Evolutionary conservation across 2,113 vertebrate genomes (phyloP).

Genomic region (Galemys pyrenaicus): DNA sequence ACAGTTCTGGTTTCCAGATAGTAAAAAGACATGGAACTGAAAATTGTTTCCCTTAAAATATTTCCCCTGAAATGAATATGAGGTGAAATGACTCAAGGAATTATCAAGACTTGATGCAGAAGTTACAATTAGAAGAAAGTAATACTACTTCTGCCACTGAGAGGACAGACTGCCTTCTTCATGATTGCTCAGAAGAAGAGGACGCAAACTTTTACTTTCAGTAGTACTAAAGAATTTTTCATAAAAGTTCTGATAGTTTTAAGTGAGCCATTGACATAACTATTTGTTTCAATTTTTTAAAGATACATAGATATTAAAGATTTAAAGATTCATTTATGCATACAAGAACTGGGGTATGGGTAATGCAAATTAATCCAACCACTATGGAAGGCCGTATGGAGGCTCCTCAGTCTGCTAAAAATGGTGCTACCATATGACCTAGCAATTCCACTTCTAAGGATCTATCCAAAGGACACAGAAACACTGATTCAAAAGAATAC

Average conservation of each 20-base stretch:
- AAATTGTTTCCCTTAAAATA: not conserved
- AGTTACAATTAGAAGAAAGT: not conserved
- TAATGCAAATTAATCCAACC: no score
- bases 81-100: not conserved
- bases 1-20: not conserved
- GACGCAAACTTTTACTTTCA: not conserved
- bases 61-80: slow-evolving; percentile 10
- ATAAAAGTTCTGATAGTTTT: not conserved
- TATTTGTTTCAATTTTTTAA: no score
- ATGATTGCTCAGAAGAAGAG: not conserved
- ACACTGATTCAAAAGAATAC: no score
- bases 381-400: no score
- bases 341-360: no score
- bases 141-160: not conserved
- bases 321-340: no score
- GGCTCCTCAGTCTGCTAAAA: no score
- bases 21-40: not conserved
- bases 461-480: no score
- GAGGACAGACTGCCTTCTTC: not conserved
- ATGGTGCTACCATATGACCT: no score
- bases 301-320: no score
- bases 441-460: no score
- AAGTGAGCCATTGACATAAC: not conserved
- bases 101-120: not conserved
- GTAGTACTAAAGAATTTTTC: not conserved